Base-by-base conservation (phyloP, 1,140 invertebrate genomes). In the Sitophilus oryzae region DNA sequence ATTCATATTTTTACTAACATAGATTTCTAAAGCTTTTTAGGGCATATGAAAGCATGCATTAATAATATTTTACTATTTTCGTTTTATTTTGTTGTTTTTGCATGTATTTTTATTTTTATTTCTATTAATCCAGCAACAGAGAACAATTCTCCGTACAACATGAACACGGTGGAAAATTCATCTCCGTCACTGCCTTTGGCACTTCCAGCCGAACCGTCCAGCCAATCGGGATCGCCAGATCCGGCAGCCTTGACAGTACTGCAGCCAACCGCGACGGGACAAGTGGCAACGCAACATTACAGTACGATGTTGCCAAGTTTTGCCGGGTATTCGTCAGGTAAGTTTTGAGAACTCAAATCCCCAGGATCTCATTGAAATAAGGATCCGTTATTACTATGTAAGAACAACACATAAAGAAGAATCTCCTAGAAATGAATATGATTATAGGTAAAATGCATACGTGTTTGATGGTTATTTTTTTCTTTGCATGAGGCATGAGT, bases 231-330 rank as follows among this genome's bases (percentile, higher is more conserved):
- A 66, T 77, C 68, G 63, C 76, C 72, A 65, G 77, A 73, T 73
- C 76, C 69, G 63, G 73, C 76, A 15, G 78, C 76, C 59, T 70
- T 79, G 47, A 79, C 76, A 56, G 76, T 78, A 52, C 69, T 78
- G 45, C 78, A 79, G 64, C 76, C 78, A 47, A 76, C 75, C 61
- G 70, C 67, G 54, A 72, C 70, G 44, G 55, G 55, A 4, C 55
- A 56, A 23, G 44, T 55, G 15, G 56, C 67, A 19, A 61, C 68
- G 10, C 68, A 72, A 57, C 63, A 76, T 73, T 67, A 76, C 69
- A 80, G 82, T 37, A 77, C 82, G 53, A 82, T 84, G 77, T 75
- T 86, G 56, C 83, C 83, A 41, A 83, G 82, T 77, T 85, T 86
- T 69, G 48, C 55, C 11, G 80, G 82, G 68, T 86, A 85, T 68